phyloP scores from a whole-genome alignment of 2,888 invertebrate species.

The Napeogenes inachia region DNA sequence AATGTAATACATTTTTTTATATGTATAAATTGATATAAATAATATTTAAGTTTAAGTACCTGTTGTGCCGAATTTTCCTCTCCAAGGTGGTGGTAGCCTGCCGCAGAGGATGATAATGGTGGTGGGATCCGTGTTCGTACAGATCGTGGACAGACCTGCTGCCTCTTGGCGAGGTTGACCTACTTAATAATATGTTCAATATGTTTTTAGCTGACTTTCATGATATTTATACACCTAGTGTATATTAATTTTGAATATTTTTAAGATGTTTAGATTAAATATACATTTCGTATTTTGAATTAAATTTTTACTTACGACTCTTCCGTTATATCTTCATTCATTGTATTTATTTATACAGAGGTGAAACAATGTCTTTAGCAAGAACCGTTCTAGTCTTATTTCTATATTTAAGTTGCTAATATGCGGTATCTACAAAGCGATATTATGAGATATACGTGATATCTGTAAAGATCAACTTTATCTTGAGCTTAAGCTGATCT shows the following conservation, averaged over 20 bases:
- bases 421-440: conserved; percentile 21
- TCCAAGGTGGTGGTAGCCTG: conserved; percentile 54
- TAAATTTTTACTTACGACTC: conserved; percentile 44
- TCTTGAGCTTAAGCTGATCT: conserved; percentile 18
- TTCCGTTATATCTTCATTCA: conserved; percentile 54
- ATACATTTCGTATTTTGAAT: conserved; percentile 12
- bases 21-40: too few species aligned
- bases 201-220: too few species aligned
- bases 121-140: conserved; percentile 47
- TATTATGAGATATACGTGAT: conserved; percentile 17
- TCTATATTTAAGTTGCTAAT: conserved; percentile 13
- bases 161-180: background rate
- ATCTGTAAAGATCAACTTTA: conserved; percentile 24
- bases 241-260: background rate
- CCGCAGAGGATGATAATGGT: conserved; percentile 48
- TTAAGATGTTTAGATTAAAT: background rate
- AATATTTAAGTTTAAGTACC: conserved; percentile 33
- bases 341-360: conserved; percentile 23
- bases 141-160: too few species aligned
- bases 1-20: too few species aligned
- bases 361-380: too few species aligned
- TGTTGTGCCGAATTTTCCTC: conserved; percentile 52
- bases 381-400: too few species aligned
- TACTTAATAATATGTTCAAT: background rate
- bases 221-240: background rate